Evolutionary conservation across 1,140 invertebrate genomes (phyloP), one percentile per base, ranked within the genome.

Genomic region (Leptoteleia sp.): DNA sequence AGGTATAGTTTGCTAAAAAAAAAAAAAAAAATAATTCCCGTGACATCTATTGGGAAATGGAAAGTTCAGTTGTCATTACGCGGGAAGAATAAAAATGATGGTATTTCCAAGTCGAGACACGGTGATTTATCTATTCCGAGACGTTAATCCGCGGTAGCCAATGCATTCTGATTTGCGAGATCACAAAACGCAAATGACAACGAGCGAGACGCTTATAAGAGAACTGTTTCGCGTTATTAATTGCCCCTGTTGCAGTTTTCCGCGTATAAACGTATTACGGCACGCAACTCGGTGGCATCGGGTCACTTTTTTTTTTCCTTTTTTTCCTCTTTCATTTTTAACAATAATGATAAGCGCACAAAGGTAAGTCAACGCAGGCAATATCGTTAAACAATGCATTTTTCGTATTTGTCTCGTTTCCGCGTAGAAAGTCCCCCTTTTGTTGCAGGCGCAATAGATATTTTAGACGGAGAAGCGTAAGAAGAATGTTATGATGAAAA

Each of bases 81-180:
- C 7, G 12, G 7, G 22, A 25, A 65, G 52, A 37, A 52, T 67
- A 61, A 67, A 68, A 75, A 57, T 38, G 61, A 31, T 38, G 61
- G 27, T 17, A 27, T 31, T 48, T 40, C 35, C 27, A n/a, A 27
- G n/a, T n/a, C 8, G 42, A 42, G 29, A 64, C 29, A 12, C 45
- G 27, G 43, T 57, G 50, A 64, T 76, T 65, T 35, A 76, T 79
- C 82, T 55, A 48, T 47, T 59, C 75, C 82, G 52, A 64, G 77
- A 38, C 73, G 35, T 17, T 45, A 25, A n/a, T 5, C 38, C 33
- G 27, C 5, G 25, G 45, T 48, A 35, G 16, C 25, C 12, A 16
- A 15, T 11, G 35, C 59, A 83, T 83, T 80, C 54, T 78, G 70
- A 83, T 72, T 76, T 25, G n/a, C 25, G 29, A 79, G 70, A 33